These are phyloP conservation scores for Argyrosomus japonicus DNA, from an alignment of 2,113 vertebrate species.

Conservation along the genomic window DNA sequence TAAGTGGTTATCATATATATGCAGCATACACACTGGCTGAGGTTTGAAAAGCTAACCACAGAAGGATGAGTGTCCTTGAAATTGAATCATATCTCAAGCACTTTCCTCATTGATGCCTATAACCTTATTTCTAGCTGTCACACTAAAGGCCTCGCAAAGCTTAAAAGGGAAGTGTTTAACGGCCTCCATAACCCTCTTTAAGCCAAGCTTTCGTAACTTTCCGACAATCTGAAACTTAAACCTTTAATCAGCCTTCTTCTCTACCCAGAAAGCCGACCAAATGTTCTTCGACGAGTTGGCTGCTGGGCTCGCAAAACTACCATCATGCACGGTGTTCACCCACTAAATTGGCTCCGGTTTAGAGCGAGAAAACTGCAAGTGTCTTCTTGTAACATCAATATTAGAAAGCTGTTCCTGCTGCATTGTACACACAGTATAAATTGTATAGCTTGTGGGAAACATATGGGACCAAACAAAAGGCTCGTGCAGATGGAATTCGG, in stretches of 20 bases:
- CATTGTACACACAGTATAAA: background rate
- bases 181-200: background rate
- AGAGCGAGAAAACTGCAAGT: background rate
- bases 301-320: background rate
- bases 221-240: too few species aligned
- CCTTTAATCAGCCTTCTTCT: too few species aligned
- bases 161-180: background rate
- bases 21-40: too few species aligned
- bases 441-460: conserved; percentile 33
- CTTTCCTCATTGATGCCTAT: too few species aligned
- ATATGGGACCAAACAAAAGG: conserved; percentile 12
- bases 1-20: too few species aligned
- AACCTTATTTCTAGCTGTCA: too few species aligned
- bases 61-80: too few species aligned
- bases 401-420: conserved; percentile 40
- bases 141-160: background rate
- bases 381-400: conserved; percentile 21
- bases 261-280: background rate
- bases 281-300: background rate
- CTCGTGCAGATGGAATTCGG: conserved; percentile 1
- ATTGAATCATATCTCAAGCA: too few species aligned
- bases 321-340: background rate
- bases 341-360: conserved; percentile 3
- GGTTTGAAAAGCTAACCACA: too few species aligned
- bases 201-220: too few species aligned